A percentile compares a stretch with the other conserved stretches of the same genome.
Evolutionary conservation across 2,113 vertebrate genomes (phyloP).

Genomic region (Alces alces): DNA sequence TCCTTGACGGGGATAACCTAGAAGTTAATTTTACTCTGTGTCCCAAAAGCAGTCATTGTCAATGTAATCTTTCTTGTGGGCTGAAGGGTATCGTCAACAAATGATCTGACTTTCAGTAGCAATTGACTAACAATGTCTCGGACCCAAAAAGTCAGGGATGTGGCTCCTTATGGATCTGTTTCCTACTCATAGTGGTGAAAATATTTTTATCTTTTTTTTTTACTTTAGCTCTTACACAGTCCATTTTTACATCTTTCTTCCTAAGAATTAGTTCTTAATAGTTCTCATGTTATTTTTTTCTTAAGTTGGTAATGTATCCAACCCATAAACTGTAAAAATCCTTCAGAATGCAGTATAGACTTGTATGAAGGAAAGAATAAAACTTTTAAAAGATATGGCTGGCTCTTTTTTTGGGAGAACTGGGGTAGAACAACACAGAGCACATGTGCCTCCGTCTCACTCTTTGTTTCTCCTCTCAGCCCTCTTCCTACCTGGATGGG

Average conservation of each 20-base stretch:
- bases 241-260: not conserved
- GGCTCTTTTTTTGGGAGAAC: not conserved
- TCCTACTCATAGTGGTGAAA: not conserved
- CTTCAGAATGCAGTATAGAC: not conserved
- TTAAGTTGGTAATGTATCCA: not conserved
- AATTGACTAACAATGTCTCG: conserved; percentile 72
- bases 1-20: conserved; percentile 88
- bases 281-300: not conserved
- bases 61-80: conserved; percentile 82
- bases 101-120: conserved; percentile 79
- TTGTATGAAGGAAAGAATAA: not conserved
- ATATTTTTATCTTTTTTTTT: not conserved
- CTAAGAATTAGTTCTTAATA: conserved; percentile 6
- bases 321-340: not conserved
- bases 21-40: conserved; percentile 87
- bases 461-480: conserved; percentile 1
- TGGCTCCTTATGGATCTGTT: conserved; percentile 49
- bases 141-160: conserved; percentile 29
- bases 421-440: not conserved
- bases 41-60: conserved; percentile 85
- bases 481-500: not conserved
- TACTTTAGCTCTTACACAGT: not conserved
- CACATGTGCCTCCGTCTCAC: not conserved
- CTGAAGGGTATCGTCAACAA: conserved; percentile 80
- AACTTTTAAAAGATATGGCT: not conserved